Evolutionary conservation across 30 jellyfish, hydroid and myxozoan genomes (phyloP).

Genomic region (Clytia hemisphaerica): DNA sequence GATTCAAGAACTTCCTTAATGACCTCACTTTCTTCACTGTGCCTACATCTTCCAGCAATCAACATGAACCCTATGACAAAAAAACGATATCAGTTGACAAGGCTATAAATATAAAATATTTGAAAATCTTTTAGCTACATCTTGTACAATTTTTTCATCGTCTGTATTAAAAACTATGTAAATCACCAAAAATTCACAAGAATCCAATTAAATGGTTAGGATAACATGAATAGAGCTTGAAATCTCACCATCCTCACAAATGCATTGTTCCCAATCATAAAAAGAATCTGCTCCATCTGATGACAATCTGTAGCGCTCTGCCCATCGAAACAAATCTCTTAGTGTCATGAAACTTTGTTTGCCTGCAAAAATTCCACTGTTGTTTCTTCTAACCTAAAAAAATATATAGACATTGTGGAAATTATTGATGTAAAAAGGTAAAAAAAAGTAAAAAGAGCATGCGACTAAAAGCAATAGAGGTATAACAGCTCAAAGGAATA

Average conservation of each 20-base stretch:
- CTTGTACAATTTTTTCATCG: too few species aligned
- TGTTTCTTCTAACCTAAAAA: conserved; percentile 60
- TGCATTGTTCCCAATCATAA: conserved; percentile 95
- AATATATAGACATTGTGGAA: background rate
- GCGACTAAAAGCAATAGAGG: background rate
- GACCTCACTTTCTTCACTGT: conserved; percentile 56
- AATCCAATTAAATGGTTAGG: background rate
- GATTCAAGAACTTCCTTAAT: conserved; percentile 64
- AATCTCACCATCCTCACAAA: conserved; percentile 87
- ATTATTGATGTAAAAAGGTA: background rate
- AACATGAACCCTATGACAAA: conserved; percentile 60
- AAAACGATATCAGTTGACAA: too few species aligned
- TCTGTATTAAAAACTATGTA: too few species aligned
- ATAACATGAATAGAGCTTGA: too few species aligned
- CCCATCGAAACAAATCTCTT: conserved; percentile 95
- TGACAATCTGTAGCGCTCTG: conserved; percentile 84
- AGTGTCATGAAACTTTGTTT: conserved; percentile 90
- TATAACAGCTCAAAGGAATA: background rate
- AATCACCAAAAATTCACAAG: background rate
- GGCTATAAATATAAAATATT: too few species aligned
- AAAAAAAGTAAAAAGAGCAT: background rate
- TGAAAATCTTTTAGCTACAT: too few species aligned
- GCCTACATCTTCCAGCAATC: conserved; percentile 89
- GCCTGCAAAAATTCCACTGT: conserved; percentile 94
- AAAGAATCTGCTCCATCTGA: conserved; percentile 35